Conservation (phyloP, 2,888 invertebrate genomes). For the Buathra laborator region DNA sequence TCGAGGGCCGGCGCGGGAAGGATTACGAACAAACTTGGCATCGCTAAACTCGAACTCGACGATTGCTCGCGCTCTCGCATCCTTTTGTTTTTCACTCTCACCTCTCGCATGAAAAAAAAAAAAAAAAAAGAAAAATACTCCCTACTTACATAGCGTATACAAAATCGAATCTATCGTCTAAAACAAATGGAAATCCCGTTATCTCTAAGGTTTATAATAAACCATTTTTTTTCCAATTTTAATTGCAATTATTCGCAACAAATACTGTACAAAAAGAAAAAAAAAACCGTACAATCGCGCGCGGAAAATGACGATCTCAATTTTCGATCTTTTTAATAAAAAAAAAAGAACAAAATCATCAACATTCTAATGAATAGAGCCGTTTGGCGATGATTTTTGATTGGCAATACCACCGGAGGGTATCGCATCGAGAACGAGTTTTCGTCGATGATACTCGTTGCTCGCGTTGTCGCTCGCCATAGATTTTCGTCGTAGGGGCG, state of each 20-base stretch:
- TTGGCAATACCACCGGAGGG: slow-evolving; percentile 72
- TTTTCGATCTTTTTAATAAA: slow-evolving; percentile 14
- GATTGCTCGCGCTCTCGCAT: slow-evolving; percentile 26
- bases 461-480: slow-evolving; percentile 83
- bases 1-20: neutral
- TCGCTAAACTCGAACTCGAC: slow-evolving; percentile 38
- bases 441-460: slow-evolving; percentile 79
- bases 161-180: slow-evolving; percentile 63
- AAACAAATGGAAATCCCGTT: slow-evolving; percentile 52
- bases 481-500: slow-evolving; percentile 86
- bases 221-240: slow-evolving; percentile 56
- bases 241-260: slow-evolving; percentile 79
- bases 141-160: slow-evolving; percentile 58
- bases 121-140: slow-evolving; percentile 28
- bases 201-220: slow-evolving; percentile 38
- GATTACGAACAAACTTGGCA: slow-evolving; percentile 10
- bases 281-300: slow-evolving; percentile 51
- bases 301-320: slow-evolving; percentile 22
- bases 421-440: slow-evolving; percentile 79
- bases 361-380: slow-evolving; percentile 71
- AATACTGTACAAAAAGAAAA: slow-evolving; percentile 80
- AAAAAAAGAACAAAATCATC: slow-evolving; percentile 22
- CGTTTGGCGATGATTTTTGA: slow-evolving; percentile 77
- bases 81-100: slow-evolving; percentile 11
- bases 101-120: slow-evolving; percentile 42